Evolutionary conservation across 2,113 vertebrate species (phyloP), one percentile per base, ranked within the genome.

Genomic region (human (Homo sapiens)): DNA sequence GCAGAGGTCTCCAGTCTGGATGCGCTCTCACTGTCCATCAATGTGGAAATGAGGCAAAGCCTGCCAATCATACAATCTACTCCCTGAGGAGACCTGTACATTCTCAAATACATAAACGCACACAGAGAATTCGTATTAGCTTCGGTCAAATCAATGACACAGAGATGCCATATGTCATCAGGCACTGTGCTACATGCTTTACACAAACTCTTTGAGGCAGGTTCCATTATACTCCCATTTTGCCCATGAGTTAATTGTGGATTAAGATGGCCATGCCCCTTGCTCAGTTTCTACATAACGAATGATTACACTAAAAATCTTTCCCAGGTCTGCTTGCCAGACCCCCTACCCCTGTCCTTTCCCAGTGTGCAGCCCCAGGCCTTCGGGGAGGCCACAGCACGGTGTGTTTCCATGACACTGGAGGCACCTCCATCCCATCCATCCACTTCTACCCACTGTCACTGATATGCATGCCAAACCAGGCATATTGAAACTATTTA

Each of bases 401-500:
- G 32, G 78, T 17, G 48, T 27, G 5, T 93, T 75, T 45, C 61
- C 61, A 79, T n/a, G 50, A 84, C 7, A 55, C 64, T 38, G 66
- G 38, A 79, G 83, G 55, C 45, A 27, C 20, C 45, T 20, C 61
- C 5, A 14, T 30, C 78, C 14, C 35, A 45, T 55, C 8, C 66
- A 20, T 20, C 70, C 40, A 93, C 78, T 88, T 66, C 59, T 50
- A 20, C 50, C 70, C 68, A 45, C 30, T 20, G 25, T 32, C 75
- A 17, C 32, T 57, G 35, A 73, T 1, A 8, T 30, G 52, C 6
- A n/a, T 5, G 32, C 16, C 35, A n/a, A n/a, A 43, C 55, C n/a
- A 89, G 48, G 87, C 38, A 68, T 75, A 88, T n/a, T 73, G 48
- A 55, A 88, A 70, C 45, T 50, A 78, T 20, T 94, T 57, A 61